phyloP scores from a whole-genome alignment of 1,140 invertebrate species.

The Medauroidea extradentata region DNA sequence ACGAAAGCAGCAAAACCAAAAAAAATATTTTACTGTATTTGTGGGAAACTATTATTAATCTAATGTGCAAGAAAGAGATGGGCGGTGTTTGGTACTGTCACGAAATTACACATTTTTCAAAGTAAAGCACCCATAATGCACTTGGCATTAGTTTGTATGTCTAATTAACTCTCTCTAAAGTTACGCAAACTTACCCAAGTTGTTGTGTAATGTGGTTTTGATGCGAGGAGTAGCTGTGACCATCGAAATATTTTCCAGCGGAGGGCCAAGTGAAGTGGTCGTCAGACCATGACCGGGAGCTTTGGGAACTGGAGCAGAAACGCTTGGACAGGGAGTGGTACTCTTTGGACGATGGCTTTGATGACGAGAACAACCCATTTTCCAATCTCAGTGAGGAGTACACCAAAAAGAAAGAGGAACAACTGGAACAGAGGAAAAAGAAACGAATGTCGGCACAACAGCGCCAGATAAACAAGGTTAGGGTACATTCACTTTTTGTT shows the following conservation, averaged over 20 bases:
- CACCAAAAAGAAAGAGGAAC: conserved; percentile 84
- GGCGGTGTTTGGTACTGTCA: too few species aligned
- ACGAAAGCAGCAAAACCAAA: too few species aligned
- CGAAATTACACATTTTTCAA: too few species aligned
- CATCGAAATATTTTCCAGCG: conserved; percentile 11
- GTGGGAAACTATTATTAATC: too few species aligned
- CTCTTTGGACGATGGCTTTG: conserved; percentile 87
- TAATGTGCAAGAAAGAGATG: too few species aligned
- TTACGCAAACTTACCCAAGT: too few species aligned
- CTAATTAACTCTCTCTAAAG: too few species aligned
- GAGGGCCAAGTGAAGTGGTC: conserved; percentile 47
- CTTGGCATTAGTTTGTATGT: too few species aligned
- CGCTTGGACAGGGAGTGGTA: conserved; percentile 96
- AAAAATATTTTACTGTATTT: too few species aligned
- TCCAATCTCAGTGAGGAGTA: conserved; percentile 85
- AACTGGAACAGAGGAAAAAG: conserved; percentile 83
- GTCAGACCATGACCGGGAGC: conserved; percentile 62
- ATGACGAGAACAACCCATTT: conserved; percentile 92
- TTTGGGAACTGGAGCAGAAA: conserved; percentile 92
- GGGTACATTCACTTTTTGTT: too few species aligned
- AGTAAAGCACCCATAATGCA: too few species aligned
- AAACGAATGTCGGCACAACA: conserved; percentile 92
- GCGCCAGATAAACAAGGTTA: conserved; percentile 83
- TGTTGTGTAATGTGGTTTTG: not conserved
- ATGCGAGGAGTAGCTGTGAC: not conserved